Evolutionary conservation across 1,140 invertebrate species (phyloP).

Genomic region (Oncopodura yosiiana): DNA sequence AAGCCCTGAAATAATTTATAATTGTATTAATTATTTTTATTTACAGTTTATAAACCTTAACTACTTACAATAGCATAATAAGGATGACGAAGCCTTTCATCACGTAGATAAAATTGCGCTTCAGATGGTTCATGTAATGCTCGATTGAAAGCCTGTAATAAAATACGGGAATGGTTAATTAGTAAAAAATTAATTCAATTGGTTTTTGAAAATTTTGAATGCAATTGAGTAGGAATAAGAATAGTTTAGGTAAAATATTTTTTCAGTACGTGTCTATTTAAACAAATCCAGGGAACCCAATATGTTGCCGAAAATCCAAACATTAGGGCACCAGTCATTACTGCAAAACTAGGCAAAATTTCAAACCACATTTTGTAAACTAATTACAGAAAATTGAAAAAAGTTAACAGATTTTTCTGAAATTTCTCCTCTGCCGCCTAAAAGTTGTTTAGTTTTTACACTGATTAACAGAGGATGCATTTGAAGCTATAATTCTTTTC

Average conservation of each 20-base stretch:
- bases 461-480: background rate
- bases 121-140: background rate
- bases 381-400: background rate
- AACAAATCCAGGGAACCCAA: background rate
- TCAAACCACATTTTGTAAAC: conserved; percentile 31
- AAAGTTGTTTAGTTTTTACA: background rate
- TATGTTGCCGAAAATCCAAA: conserved; percentile 7
- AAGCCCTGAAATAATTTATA: conserved; percentile 22
- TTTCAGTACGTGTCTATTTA: conserved; percentile 16
- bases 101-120: background rate
- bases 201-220: background rate
- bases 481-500: no score
- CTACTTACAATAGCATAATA: background rate
- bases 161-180: background rate
- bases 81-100: background rate
- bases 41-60: background rate
- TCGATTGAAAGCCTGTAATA: background rate
- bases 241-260: background rate
- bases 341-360: conserved; percentile 22
- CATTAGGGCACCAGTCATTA: conserved; percentile 20
- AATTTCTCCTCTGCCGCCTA: background rate
- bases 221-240: background rate
- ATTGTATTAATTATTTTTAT: background rate
- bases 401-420: background rate
- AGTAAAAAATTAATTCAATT: background rate